Percentiles rank a stretch among this genome's conserved stretches.
Conservation (phyloP, 2,113 vertebrate genomes). For the Perca schrenkii region DNA sequence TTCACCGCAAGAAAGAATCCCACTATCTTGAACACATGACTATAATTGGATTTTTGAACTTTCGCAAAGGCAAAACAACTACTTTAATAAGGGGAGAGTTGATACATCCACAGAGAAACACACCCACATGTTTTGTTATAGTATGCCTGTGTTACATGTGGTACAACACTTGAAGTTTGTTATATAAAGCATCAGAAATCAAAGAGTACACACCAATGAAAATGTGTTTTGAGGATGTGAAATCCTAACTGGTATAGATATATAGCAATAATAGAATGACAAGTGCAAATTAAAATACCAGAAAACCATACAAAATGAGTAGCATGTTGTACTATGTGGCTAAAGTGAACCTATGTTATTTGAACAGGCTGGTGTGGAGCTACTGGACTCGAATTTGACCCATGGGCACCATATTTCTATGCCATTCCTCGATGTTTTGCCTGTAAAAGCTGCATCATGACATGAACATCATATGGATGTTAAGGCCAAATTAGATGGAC, state of each 20-base stretch:
- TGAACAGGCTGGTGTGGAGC: background rate
- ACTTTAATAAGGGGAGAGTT: background rate
- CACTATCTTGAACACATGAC: background rate
- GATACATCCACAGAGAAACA: constrained; percentile 18
- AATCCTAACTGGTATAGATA: background rate
- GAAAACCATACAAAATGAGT: background rate
- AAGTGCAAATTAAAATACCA: background rate
- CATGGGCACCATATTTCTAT: background rate
- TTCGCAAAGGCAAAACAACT: background rate
- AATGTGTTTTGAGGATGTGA: background rate
- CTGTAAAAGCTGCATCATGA: background rate
- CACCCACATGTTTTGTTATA: constrained; percentile 2
- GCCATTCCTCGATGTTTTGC: background rate
- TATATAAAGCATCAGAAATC: background rate
- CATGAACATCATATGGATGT: background rate
- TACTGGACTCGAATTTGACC: background rate
- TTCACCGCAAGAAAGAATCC: background rate
- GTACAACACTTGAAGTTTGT: background rate
- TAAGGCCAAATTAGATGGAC: background rate
- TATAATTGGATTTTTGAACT: background rate
- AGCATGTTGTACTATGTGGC: background rate
- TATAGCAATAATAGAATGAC: background rate
- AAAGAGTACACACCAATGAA: background rate
- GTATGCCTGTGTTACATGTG: background rate
- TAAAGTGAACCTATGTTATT: background rate